These are phyloP conservation scores for Brenthis hecate DNA, from an alignment of 2,888 invertebrate genomes.

Conservation along the genomic window DNA sequence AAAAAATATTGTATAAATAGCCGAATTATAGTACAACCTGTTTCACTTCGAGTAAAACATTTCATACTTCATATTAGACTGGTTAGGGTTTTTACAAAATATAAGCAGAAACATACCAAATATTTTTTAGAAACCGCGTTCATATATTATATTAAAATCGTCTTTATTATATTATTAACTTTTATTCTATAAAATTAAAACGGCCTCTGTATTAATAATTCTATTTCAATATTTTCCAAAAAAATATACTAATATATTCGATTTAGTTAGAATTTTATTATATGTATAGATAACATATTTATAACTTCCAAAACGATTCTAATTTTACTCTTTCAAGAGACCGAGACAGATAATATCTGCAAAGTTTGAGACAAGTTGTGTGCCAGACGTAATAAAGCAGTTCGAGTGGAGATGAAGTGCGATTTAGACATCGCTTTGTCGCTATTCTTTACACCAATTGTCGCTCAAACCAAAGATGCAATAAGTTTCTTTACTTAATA, in stretches of 20 bases:
- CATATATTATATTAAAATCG: too few species aligned
- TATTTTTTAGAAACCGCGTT: too few species aligned
- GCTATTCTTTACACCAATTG: conserved; percentile 14
- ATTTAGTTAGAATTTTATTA: too few species aligned
- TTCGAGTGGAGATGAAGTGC: conserved; percentile 15
- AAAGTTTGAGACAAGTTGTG: conserved; percentile 16
- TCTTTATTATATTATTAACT: neutral
- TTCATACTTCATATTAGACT: too few species aligned
- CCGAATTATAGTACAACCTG: too few species aligned
- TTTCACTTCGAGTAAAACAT: too few species aligned
- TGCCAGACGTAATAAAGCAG: conserved; percentile 20
- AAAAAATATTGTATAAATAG: too few species aligned
- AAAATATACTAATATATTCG: too few species aligned
- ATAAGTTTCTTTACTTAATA: too few species aligned
- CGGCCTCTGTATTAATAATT: too few species aligned
- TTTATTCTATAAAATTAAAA: neutral
- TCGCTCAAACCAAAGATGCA: conserved; percentile 1
- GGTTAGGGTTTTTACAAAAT: too few species aligned
- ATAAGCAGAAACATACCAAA: too few species aligned
- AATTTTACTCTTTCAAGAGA: conserved; percentile 7
- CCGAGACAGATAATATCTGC: conserved; percentile 13
- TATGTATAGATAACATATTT: neutral
- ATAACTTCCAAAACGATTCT: neutral
- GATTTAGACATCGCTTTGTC: conserved; percentile 18
- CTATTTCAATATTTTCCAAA: neutral